Evolutionary conservation across 2,797 vertebrate genomes (phyloP).

Genomic region (Chloroceryle amazona): DNA sequence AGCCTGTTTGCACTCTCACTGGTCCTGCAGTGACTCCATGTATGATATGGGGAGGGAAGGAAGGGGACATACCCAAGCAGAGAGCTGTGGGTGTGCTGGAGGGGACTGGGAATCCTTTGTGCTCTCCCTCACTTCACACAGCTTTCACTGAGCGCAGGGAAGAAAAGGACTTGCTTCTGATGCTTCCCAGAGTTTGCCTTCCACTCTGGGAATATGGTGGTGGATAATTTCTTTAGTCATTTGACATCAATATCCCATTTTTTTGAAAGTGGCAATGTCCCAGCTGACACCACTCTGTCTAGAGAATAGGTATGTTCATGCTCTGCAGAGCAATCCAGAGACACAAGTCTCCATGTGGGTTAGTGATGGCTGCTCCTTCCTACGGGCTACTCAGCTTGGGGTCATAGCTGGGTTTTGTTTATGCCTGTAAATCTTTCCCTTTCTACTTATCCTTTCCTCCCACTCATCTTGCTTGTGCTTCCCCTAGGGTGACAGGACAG

Average conservation of each 20-base stretch:
- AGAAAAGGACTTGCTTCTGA: neutral
- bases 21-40: neutral
- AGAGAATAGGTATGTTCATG: neutral
- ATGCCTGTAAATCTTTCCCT: slow-evolving; percentile 53
- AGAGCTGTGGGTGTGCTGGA: neutral
- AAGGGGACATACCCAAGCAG: neutral
- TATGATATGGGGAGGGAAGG: neutral
- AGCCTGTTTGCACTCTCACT: neutral
- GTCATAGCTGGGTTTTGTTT: slow-evolving; percentile 63
- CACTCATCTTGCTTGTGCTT: slow-evolving; percentile 42
- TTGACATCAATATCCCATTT: neutral
- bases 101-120: neutral
- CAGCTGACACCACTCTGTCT: neutral
- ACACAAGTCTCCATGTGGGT: neutral
- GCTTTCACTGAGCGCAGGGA: neutral
- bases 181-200: neutral
- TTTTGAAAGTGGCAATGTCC: neutral
- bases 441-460: slow-evolving; percentile 60
- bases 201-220: neutral
- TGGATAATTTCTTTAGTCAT: neutral
- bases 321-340: neutral
- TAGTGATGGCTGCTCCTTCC: slow-evolving; percentile 24
- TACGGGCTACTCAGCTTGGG: slow-evolving; percentile 25
- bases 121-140: neutral
- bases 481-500: slow-evolving; percentile 60